These are phyloP conservation scores for Drosophila funebris DNA, from an alignment of 1,140 invertebrate genomes.

Conservation along the genomic window DNA sequence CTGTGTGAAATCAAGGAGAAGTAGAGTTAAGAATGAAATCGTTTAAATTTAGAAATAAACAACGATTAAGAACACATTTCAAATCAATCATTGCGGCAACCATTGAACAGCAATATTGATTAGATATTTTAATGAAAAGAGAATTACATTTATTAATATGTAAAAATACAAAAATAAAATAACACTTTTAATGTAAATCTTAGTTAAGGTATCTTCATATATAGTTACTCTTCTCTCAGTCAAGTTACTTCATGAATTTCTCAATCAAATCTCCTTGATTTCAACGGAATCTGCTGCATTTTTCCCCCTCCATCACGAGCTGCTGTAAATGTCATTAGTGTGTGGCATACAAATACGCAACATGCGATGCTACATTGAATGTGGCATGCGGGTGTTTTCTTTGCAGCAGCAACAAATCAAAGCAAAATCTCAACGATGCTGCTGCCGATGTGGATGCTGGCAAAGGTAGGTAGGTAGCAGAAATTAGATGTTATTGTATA, in stretches of 20 bases:
- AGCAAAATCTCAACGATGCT: slow-evolving; percentile 47
- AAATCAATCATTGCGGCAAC: too few relatives aligned
- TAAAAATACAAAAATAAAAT: too few relatives aligned
- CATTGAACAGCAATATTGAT: too few relatives aligned
- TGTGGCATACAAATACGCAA: slow-evolving; percentile 66
- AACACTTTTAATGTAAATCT: too few relatives aligned
- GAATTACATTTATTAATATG: too few relatives aligned
- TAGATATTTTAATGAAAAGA: too few relatives aligned
- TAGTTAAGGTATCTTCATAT: too few relatives aligned
- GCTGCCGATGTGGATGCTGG: slow-evolving; percentile 1
- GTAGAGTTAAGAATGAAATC: too few relatives aligned
- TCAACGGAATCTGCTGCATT: slow-evolving; percentile 17
- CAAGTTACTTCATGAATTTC: not conserved
- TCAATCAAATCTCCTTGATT: slow-evolving; percentile 2
- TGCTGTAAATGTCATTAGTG: slow-evolving; percentile 62
- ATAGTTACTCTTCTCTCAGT: not conserved
- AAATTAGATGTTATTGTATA: slow-evolving; percentile 82
- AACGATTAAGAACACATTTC: too few relatives aligned
- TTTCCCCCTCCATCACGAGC: not conserved
- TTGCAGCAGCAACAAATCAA: slow-evolving; percentile 41
- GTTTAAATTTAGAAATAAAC: too few relatives aligned
- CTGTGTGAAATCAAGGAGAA: too few relatives aligned
- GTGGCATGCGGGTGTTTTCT: slow-evolving; percentile 62
- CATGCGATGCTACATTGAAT: slow-evolving; percentile 45
- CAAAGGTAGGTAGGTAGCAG: slow-evolving; percentile 61